Percentiles rank a stretch among this genome's conserved stretches.
These are phyloP conservation scores for Prostheceraeus crozeri DNA, from an alignment of 2,888 invertebrate species.

Conservation along the genomic window DNA sequence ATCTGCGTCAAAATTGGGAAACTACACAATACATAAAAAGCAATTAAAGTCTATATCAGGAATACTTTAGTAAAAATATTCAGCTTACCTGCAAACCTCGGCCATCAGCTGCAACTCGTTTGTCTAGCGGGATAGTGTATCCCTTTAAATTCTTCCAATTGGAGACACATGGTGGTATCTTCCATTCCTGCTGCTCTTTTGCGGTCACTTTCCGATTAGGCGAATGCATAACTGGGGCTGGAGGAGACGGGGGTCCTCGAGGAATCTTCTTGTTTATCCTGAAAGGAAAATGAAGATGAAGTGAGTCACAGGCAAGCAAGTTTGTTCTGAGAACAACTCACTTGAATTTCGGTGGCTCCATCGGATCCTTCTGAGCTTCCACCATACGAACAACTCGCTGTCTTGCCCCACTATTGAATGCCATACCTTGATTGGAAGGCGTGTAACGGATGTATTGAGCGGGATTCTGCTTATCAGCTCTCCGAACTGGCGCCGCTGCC, in stretches of 20 bases:
- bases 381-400: constrained; percentile 93
- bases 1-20: too few species aligned
- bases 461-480: constrained; percentile 82
- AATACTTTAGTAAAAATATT: too few species aligned
- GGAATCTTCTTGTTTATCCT: constrained; percentile 98
- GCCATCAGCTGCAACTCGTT: constrained; percentile 93
- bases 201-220: constrained; percentile 90
- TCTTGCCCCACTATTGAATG: constrained; percentile 90
- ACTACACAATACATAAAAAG: too few species aligned
- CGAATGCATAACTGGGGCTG: constrained; percentile 95
- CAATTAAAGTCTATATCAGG: too few species aligned
- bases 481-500: constrained; percentile 89
- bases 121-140: constrained; percentile 94
- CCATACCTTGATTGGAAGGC: constrained; percentile 87
- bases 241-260: constrained; percentile 92
- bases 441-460: constrained; percentile 96
- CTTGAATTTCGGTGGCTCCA: constrained; percentile 94
- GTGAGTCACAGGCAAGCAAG: background rate
- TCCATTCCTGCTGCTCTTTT: constrained; percentile 98
- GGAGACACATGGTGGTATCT: constrained; percentile 93
- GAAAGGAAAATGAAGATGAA: constrained; percentile 41
- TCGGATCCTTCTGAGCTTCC: constrained; percentile 86
- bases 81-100: constrained; percentile 88
- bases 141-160: constrained; percentile 99
- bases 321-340: constrained; percentile 45